Conservation (phyloP, 2,113 vertebrate genomes). For the Herpailurus yagouaroundi region DNA sequence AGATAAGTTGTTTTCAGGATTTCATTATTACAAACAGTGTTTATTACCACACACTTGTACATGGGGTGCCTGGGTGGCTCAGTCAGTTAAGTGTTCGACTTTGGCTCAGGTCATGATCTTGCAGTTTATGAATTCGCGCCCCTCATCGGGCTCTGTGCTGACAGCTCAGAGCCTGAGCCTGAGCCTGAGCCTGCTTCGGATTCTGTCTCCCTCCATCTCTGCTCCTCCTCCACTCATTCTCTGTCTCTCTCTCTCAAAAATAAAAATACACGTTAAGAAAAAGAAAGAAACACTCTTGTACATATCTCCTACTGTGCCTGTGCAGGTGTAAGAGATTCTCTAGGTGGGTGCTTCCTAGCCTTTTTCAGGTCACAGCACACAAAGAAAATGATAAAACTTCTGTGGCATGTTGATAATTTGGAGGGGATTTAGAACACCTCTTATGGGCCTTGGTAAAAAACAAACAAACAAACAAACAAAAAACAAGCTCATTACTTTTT, state of each 20-base stretch:
- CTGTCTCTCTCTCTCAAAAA: no score
- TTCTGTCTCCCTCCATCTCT: no score
- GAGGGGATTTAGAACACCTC: neutral
- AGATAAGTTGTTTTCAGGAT: neutral
- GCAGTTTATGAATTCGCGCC: no score
- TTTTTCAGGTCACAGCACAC: neutral
- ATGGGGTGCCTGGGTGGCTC: no score
- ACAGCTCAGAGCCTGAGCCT: no score
- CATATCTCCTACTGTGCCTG: neutral
- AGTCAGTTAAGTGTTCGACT: no score
- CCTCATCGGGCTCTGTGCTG: no score
- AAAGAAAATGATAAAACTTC: neutral
- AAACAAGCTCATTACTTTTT: neutral
- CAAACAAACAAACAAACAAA: neutral
- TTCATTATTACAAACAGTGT: neutral
- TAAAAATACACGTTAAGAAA: no score
- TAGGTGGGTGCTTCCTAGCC: neutral
- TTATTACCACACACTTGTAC: no score
- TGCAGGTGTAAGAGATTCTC: neutral
- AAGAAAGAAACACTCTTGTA: neutral
- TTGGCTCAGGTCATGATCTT: no score
- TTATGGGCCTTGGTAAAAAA: neutral
- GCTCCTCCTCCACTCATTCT: no score
- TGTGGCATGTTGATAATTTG: neutral
- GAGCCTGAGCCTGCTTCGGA: no score